These are phyloP conservation scores for Caenorhabditis sp. DNA, from an alignment of 2,888 invertebrate species.

Conservation along the genomic window DNA sequence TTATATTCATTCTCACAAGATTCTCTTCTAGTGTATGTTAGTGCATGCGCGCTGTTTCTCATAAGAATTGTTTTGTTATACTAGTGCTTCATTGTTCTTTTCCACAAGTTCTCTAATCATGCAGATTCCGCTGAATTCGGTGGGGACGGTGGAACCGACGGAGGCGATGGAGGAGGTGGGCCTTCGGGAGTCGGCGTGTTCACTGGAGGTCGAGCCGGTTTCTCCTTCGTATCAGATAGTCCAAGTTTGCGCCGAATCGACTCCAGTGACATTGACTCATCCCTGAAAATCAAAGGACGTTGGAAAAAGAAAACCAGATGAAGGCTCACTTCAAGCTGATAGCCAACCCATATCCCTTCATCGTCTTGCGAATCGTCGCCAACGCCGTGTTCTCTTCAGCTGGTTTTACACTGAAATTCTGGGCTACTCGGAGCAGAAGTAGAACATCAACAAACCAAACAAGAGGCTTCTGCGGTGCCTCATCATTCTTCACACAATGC, in stretches of 20 bases:
- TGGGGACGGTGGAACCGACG: slow-evolving; percentile 1
- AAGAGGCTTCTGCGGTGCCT: slow-evolving; percentile 19
- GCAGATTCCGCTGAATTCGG: slow-evolving; percentile 8
- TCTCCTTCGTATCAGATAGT: neutral
- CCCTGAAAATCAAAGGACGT: neutral
- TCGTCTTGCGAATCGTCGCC: slow-evolving; percentile 30
- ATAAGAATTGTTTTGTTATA: slow-evolving; percentile 27
- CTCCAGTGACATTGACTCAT: slow-evolving; percentile 32
- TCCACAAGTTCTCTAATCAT: neutral
- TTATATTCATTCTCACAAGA: slow-evolving; percentile 20
- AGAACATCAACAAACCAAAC: neutral
- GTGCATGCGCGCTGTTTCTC: neutral
- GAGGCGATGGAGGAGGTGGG: slow-evolving; percentile 11
- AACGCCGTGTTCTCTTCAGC: slow-evolving; percentile 22
- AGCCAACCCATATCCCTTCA: slow-evolving; percentile 35
- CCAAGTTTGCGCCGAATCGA: slow-evolving; percentile 44
- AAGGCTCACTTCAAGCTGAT: slow-evolving; percentile 41
- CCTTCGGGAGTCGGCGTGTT: slow-evolving; percentile 22
- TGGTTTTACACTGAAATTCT: slow-evolving; percentile 12
- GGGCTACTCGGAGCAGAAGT: neutral
- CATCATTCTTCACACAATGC: slow-evolving; percentile 21
- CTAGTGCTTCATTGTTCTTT: no score
- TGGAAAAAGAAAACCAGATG: neutral
- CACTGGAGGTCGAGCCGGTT: neutral
- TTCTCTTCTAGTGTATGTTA: slow-evolving; percentile 15